Evolutionary conservation across 2,888 invertebrate species (phyloP).

Genomic region (Thymelicus lineola): DNA sequence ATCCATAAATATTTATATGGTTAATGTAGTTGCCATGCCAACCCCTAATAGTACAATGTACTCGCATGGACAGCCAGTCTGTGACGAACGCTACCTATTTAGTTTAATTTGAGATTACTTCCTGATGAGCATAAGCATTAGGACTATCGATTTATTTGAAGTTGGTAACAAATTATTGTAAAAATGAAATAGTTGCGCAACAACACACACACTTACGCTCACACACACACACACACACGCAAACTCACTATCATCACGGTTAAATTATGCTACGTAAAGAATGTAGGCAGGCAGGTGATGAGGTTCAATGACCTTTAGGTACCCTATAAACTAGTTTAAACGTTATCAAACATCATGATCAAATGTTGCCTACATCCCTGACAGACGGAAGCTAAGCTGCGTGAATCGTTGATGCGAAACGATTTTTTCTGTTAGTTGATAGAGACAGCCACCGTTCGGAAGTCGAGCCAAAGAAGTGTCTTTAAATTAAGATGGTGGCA

Average conservation of each 20-base stretch:
- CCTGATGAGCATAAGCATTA: no score
- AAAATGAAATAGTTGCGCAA: no score
- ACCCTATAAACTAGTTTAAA: no score
- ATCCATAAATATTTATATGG: no score
- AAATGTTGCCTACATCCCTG: background rate
- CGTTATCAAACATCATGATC: background rate
- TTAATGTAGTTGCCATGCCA: background rate
- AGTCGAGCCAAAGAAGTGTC: background rate
- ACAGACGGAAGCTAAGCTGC: background rate
- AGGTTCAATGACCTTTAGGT: no score
- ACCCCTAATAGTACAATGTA: background rate
- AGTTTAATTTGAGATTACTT: no score
- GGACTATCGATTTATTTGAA: no score
- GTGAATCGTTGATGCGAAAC: constrained; percentile 8
- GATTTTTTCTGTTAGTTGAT: constrained; percentile 11
- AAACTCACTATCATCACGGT: no score
- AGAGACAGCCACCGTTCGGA: background rate
- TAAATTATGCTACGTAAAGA: no score
- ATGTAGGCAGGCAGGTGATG: no score
- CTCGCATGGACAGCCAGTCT: constrained; percentile 1
- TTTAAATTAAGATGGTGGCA: background rate
- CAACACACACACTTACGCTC: no score
- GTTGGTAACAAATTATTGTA: no score
- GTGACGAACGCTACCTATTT: background rate
- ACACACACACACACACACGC: background rate